Conservation (phyloP, 2,113 vertebrate genomes). For the Semnornis frantzii region DNA sequence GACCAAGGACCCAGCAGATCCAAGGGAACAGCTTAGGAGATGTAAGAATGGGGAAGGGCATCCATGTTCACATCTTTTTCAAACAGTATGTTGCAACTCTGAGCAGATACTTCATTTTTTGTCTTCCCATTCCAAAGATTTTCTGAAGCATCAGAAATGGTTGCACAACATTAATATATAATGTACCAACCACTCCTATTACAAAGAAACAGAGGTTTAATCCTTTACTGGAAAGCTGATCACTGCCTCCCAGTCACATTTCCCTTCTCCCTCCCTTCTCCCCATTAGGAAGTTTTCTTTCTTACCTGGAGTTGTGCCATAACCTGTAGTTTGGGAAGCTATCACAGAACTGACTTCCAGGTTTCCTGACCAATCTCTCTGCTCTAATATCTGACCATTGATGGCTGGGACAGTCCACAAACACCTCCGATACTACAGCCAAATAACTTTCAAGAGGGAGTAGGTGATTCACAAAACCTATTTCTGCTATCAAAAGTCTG, state of each 20-base stretch:
- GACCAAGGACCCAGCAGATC: not conserved
- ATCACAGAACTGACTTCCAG: not conserved
- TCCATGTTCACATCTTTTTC: not conserved
- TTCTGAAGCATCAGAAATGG: not conserved
- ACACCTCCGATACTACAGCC: not conserved
- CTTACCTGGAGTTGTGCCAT: accelerated
- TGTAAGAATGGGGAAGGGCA: not conserved
- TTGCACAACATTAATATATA: not conserved
- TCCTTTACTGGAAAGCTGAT: conserved; percentile 16
- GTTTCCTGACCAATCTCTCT: not conserved
- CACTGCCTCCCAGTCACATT: not conserved
- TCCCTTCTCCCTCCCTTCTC: not conserved
- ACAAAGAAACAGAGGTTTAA: not conserved
- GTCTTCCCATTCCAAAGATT: not conserved
- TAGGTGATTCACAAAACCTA: not conserved
- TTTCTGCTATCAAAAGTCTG: not conserved
- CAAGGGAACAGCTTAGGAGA: not conserved
- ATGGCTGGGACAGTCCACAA: not conserved
- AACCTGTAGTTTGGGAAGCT: not conserved
- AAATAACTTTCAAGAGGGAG: not conserved
- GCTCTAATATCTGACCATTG: not conserved
- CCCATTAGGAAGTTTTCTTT: not conserved
- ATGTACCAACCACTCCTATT: not conserved
- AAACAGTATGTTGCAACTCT: not conserved
- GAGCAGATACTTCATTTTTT: not conserved